These are phyloP conservation scores for Hymenochirus boettgeri DNA, from an alignment of 2,113 vertebrate genomes.

Conservation along the genomic window DNA sequence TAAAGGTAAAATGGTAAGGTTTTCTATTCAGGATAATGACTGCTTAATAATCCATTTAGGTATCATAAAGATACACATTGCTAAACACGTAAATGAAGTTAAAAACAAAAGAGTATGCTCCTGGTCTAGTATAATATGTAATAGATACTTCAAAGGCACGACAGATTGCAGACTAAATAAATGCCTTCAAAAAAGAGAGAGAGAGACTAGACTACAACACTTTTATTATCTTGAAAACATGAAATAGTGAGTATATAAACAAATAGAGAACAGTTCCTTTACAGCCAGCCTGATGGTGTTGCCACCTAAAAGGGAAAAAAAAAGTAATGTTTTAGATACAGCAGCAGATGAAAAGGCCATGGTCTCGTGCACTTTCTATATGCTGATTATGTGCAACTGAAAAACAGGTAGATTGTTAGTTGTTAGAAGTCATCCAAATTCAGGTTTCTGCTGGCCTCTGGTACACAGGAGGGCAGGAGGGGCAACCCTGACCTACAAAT, in stretches of 20 bases:
- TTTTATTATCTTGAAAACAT: slow-evolving; percentile 20
- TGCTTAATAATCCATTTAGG: slow-evolving; percentile 42
- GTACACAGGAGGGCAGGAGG: no score
- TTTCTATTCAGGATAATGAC: slow-evolving; percentile 36
- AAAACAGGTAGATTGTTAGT: no score
- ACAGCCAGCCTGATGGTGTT: neutral
- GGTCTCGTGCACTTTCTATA: no score
- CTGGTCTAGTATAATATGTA: slow-evolving; percentile 9
- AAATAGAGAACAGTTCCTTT: neutral
- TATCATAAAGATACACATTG: slow-evolving; percentile 15
- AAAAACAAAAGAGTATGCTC: slow-evolving; percentile 4
- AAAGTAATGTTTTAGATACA: no score
- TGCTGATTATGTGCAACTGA: no score
- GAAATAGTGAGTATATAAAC: neutral
- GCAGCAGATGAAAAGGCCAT: no score
- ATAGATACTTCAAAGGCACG: neutral
- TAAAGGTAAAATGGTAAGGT: slow-evolving; percentile 36
- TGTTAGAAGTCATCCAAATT: no score
- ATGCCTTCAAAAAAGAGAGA: neutral
- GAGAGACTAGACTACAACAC: neutral
- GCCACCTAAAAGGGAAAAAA: no score
- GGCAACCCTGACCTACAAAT: no score
- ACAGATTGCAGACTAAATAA: neutral
- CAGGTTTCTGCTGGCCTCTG: no score
- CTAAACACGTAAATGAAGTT: slow-evolving; percentile 20